Conservation (phyloP, 2,797 vertebrate species). For the Falco rusticolus region DNA sequence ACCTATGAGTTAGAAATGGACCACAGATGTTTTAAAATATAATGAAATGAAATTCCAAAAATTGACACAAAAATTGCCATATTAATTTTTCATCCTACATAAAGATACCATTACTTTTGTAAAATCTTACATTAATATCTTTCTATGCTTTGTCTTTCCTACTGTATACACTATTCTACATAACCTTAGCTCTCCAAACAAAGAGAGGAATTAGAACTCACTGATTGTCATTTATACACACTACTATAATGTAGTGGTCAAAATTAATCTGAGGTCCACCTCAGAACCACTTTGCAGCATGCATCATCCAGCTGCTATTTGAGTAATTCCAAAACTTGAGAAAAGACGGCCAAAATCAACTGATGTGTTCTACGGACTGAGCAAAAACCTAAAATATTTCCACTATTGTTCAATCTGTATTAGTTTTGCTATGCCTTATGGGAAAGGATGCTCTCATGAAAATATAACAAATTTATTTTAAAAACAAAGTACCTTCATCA, state of each 20-base stretch:
- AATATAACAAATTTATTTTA: conserved; percentile 63
- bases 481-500: conserved; percentile 70
- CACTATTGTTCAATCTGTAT: conserved; percentile 20
- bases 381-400: conserved; percentile 46
- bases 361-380: conserved; percentile 48
- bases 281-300: conserved; percentile 72
- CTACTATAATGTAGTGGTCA: conserved; percentile 83
- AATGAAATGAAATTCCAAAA: conserved; percentile 63
- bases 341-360: conserved; percentile 80
- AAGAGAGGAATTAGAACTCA: conserved; percentile 75
- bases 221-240: conserved; percentile 82
- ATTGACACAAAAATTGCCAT: conserved; percentile 26
- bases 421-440: conserved; percentile 56
- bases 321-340: conserved; percentile 72
- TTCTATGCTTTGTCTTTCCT: conserved; percentile 71
- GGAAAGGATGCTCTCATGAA: conserved; percentile 50
- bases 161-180: conserved; percentile 66
- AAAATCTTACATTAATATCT: conserved; percentile 66
- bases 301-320: conserved; percentile 53
- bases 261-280: conserved; percentile 75
- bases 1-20: conserved; percentile 58
- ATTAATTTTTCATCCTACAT: conserved; percentile 60
- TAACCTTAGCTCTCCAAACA: conserved; percentile 73
- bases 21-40: background rate
- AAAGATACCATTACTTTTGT: conserved; percentile 66